Conservation (phyloP, 2,797 vertebrate genomes). For the Phrynocephalus guinanensis region DNA sequence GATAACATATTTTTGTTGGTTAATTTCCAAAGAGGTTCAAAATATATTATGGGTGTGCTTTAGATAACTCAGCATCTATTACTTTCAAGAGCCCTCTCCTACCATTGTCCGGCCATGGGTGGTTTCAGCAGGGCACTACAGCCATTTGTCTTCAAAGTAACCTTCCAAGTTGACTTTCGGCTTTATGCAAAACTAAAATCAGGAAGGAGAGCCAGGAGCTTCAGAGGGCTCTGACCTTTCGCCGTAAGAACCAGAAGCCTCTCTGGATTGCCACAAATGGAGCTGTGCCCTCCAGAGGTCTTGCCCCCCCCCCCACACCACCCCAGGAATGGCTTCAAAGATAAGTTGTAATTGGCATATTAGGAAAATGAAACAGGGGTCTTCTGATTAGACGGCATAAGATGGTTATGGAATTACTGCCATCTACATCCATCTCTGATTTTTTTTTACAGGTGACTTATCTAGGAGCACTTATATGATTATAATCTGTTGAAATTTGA, state of each 20-base stretch:
- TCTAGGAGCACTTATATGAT: too few relatives aligned
- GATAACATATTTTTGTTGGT: too few relatives aligned
- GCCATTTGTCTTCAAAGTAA: background rate
- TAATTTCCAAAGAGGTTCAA: too few relatives aligned
- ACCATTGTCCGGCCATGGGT: background rate
- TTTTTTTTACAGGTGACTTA: too few relatives aligned
- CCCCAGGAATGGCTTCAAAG: background rate
- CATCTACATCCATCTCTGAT: too few relatives aligned
- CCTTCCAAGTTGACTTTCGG: background rate
- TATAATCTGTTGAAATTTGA: too few relatives aligned
- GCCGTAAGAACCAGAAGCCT: background rate
- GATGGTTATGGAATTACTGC: too few relatives aligned
- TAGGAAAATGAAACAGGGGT: too few relatives aligned
- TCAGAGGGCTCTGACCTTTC: background rate
- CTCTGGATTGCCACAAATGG: background rate
- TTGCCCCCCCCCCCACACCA: too few relatives aligned
- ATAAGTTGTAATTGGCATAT: background rate
- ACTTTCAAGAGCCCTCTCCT: background rate
- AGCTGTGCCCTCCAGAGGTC: background rate
- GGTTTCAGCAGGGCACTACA: background rate
- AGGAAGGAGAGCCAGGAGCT: background rate
- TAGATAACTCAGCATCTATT: too few relatives aligned
- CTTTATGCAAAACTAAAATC: background rate
- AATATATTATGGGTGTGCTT: too few relatives aligned
- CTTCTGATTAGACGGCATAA: too few relatives aligned